These are phyloP conservation scores for Suncus etruscus DNA, from an alignment of 2,113 vertebrate genomes.

Conservation along the genomic window DNA sequence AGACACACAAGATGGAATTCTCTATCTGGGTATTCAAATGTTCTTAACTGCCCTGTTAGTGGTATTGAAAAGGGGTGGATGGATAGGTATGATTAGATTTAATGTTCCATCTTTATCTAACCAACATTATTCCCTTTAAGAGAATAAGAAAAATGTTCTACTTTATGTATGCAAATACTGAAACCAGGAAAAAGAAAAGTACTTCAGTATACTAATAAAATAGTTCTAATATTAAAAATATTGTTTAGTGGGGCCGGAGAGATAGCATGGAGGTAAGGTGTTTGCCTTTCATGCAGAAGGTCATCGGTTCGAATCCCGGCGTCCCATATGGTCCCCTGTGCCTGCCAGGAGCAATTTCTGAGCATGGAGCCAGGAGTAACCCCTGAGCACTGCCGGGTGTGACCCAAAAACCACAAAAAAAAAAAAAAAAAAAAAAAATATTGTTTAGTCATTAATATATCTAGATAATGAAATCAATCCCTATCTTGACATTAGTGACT, in stretches of 20 bases:
- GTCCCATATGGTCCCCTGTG: no score
- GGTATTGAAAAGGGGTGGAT: neutral
- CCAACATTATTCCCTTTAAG: neutral
- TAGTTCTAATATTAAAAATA: neutral
- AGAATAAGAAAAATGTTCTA: neutral
- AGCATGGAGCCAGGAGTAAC: no score
- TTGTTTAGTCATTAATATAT: neutral
- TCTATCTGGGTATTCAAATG: neutral
- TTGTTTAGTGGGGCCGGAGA: no score
- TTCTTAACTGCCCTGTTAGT: neutral
- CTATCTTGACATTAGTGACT: neutral
- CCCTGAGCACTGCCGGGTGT: no score
- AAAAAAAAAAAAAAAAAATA: no score
- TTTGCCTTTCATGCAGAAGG: no score
- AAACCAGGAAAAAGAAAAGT: slow-evolving; percentile 38
- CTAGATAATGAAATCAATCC: neutral
- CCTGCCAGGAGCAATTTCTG: no score
- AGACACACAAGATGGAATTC: neutral
- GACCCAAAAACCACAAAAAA: no score
- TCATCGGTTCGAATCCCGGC: no score
- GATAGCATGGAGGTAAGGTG: no score
- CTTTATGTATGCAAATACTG: neutral
- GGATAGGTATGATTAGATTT: neutral
- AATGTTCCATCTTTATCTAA: neutral
- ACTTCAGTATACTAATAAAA: neutral